Evolutionary conservation across 2,888 invertebrate genomes (phyloP), one percentile per base, ranked within the genome.

Genomic region (Lymantria monacha): DNA sequence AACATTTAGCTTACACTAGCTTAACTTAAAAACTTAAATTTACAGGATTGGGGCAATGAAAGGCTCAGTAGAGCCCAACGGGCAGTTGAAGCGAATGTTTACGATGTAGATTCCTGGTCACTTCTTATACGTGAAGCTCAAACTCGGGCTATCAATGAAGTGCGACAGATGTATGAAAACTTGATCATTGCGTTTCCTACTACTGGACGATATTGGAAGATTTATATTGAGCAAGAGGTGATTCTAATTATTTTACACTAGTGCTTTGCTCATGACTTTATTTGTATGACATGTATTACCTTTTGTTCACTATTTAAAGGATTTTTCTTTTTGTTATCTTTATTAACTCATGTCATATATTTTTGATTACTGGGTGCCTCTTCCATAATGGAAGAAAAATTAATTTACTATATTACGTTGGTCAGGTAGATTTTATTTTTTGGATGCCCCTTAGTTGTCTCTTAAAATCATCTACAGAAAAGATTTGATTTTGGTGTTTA

Each of bases 61-160:
- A 94, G 97, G 56, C 83, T 97, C 40, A 94, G 94, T 62, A 92
- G 96, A 31, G 97, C 97, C 5, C 97, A 97, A 74, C 94, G 96
- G 62, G 95, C 96, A 1, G 95, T 99, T 0, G 96, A 98, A 77
- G 94, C 96, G 41, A 97, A 97, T 63, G 94, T 95, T 0, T 99
- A 97, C 76, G 99, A 99, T 83, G 94, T 98, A 33, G 99, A 99
- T 83, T 98, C 99, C 30, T 99, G 99, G 99, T 98, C 98, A 49
- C 93, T 99, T 22, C 93, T 99, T 50, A 94, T 99, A 45, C 92
- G 99, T 49, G 99, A 99, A 86, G 97, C 98, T 0, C 98, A 98
- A 76, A 95, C 94, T 0, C 92, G 97, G 60, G 94, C 95, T 57
- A 96, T 97, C 45, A 96, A 96, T 51, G 98, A 98, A 81, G 97